Evolutionary conservation across 2,888 invertebrate genomes (phyloP), one percentile per base, ranked within the genome.

Genomic region (Caenorhabditis zanzibari): DNA sequence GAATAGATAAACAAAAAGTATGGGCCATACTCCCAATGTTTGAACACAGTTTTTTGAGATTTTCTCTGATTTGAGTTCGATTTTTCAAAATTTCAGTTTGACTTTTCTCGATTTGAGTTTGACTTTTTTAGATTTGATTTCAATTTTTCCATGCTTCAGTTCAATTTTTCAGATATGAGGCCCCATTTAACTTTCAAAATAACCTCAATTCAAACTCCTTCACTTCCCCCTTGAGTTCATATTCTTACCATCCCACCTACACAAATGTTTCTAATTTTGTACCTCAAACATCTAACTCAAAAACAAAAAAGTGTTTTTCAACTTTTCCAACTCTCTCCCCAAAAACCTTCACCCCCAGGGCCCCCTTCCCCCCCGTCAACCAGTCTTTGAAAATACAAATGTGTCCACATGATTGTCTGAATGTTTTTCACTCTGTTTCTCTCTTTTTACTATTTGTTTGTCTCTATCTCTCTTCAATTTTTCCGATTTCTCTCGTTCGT

Each of bases 391-490:
- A 68, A 54, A 68, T 52, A 24, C 38, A 44, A 52, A 47, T 19
- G 49, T 26, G 22, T 68, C 72, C 71, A 64, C 72, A 72, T 80
- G 54, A 64, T 66, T 63, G 52, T 64, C 47, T 26, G 63, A 14
- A 5, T 63, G 14, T 44, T 28, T 44, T 24, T n/a, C 38, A 22
- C 35, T 54, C 38, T 54, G 10, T 14, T 52, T 47, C 24, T 32
- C 32, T 59, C 52, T 56, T 41, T 44, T 44, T 59, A 69, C 69
- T 69, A 49, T 68, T 72, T 79, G 59, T 80, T 80, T 73, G 64
- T 80, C 66, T 59, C 38, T 38, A 38, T 38, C 38, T 38, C 38
- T 38, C 38, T 38, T 32, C 32, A 7, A n/a, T n/a, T 32, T 56
- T 56, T 47, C 12, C 61, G 56, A 41, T 28, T 44, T 68, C 19